phyloP scores from a whole-genome alignment of 2,888 invertebrate species.

The Loripinus fragilis region DNA sequence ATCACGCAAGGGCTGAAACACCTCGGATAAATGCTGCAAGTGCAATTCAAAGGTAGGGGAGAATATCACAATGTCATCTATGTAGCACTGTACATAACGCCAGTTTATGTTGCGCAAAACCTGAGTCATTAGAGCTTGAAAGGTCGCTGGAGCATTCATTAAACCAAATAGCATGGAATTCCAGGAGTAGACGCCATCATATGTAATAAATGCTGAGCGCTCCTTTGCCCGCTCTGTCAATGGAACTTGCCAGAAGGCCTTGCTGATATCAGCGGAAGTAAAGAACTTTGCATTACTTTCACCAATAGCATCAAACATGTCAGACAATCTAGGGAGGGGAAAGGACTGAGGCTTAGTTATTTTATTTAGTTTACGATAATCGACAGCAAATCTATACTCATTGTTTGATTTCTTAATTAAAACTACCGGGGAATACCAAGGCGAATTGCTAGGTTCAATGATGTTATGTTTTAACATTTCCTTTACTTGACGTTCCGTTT shows the following conservation, averaged over 20 bases:
- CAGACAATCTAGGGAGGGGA: not conserved
- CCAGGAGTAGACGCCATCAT: not conserved
- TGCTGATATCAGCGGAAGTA: not conserved
- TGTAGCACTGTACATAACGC: not conserved
- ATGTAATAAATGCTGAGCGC: not conserved
- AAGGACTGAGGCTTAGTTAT: slow-evolving; percentile 1
- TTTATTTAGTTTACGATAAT: not conserved
- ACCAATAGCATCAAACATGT: slow-evolving; percentile 9
- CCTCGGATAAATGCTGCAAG: slow-evolving; percentile 33
- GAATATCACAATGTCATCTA: slow-evolving; percentile 6
- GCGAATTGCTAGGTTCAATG: slow-evolving; percentile 26
- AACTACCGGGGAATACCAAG: slow-evolving; percentile 29
- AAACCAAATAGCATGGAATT: not conserved
- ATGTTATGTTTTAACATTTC: slow-evolving; percentile 35
- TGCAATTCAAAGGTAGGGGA: slow-evolving; percentile 35
- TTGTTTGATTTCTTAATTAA: slow-evolving; percentile 7
- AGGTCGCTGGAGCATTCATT: not conserved
- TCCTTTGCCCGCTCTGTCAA: not conserved
- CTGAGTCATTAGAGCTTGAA: slow-evolving; percentile 5
- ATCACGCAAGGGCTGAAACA: slow-evolving; percentile 36
- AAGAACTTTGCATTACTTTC: not conserved
- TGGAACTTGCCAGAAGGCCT: slow-evolving; percentile 11
- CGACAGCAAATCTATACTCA: not conserved
- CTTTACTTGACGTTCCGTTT: slow-evolving; percentile 20
- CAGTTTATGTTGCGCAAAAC: not conserved